Base-by-base conservation (phyloP, 2,888 invertebrate genomes). In the Drosophila prolongata region DNA sequence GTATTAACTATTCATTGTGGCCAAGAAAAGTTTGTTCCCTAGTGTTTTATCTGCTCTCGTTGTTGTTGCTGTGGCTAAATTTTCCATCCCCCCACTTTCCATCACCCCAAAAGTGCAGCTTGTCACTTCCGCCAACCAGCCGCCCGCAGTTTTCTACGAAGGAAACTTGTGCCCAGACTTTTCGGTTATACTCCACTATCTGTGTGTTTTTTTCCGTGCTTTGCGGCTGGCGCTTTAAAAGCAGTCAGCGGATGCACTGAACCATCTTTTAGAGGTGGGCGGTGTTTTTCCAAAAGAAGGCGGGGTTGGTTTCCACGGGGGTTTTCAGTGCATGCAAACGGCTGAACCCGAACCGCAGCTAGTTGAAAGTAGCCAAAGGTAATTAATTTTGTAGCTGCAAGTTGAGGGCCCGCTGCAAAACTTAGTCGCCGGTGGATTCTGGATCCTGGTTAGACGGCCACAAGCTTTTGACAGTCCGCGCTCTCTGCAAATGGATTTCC, bases 361-460 rank as follows among this genome's bases (percentile, higher is more conserved):
- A 82, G 87, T 82, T 87, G 85, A 75, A 87, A 87, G 87, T 89
- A 87, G 89, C 90, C 86, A 87, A 89, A 90, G 89, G 87, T 90
- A 90, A 90, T 90, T 90, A 90, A 90, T 90, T 90, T 90, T 89
- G 82, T 80, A 85, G 79, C 80, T 78, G 72, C 57, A 87, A 85
- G 80, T 85, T 82, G 61, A 56, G 62, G 52, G 54, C 55, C 37
- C 72, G 40, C 52, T 54, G 55, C 42, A 35, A 55, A 71, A 71
- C 71, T 71, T 70, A 42, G 62, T 71, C 47, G 52, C 78, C 65
- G 66, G 59, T 64, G 70, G 69, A 79, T 78, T 72, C 60, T 72
- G 30, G 30, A 50, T 34, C 50, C 78, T 65, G 70, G 72, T 76
- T 71, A 75, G 65, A 72, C 60, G 58, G 37, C 75, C 72, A 55